These are phyloP conservation scores for Turritopsis rubra DNA, from an alignment of 30 jellyfish, hydroid and myxozoan species.

Conservation along the genomic window DNA sequence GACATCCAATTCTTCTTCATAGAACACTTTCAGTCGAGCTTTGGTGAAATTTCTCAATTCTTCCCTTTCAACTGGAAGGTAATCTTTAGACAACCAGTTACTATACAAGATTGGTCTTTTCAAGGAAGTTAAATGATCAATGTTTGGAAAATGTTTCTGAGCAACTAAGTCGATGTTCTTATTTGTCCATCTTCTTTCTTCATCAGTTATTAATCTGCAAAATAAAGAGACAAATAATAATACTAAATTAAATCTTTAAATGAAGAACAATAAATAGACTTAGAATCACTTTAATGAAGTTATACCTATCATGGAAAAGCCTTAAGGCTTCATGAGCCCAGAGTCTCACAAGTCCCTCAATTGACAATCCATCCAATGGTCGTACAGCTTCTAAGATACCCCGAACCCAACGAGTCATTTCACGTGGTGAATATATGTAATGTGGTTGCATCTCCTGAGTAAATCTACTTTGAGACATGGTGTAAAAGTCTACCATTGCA, in stretches of 20 bases:
- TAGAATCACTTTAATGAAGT: background rate
- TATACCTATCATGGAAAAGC: constrained; percentile 96
- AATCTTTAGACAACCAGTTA: constrained; percentile 97
- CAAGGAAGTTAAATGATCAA: constrained; percentile 63
- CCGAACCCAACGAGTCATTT: constrained; percentile 98
- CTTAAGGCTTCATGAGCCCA: constrained; percentile 99
- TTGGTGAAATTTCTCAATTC: constrained; percentile 78
- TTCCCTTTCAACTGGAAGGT: constrained; percentile 88
- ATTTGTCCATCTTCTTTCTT: constrained; percentile 95
- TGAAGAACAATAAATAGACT: background rate
- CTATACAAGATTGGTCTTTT: constrained; percentile 91
- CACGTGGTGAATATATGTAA: constrained; percentile 98
- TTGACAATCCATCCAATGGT: constrained; percentile 73
- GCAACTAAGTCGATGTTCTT: constrained; percentile 79
- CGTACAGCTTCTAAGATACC: constrained; percentile 92
- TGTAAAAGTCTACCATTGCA: constrained; percentile 97
- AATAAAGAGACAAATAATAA: no score
- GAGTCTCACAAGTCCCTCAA: constrained; percentile 88
- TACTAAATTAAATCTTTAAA: background rate
- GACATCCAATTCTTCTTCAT: constrained; percentile 97
- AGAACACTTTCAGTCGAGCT: constrained; percentile 94
- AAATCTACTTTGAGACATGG: constrained; percentile 86
- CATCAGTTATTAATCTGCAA: constrained; percentile 76
- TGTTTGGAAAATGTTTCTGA: constrained; percentile 87
- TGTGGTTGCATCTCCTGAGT: constrained; percentile 99